Base-by-base conservation (phyloP, 2,797 vertebrate species). In the Bradypodion pumilum region DNA sequence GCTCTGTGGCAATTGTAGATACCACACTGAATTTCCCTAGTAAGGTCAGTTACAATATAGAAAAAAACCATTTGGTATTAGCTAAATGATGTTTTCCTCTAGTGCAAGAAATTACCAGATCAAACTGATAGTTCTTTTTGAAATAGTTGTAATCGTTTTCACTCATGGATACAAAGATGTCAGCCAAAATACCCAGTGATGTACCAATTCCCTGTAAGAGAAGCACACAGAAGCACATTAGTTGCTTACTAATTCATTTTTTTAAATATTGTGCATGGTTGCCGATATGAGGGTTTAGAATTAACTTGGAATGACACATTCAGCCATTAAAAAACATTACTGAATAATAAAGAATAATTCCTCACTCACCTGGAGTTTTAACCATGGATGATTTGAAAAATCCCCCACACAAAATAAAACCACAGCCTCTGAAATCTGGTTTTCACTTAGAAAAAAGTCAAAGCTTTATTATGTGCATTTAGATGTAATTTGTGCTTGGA, bases 111-210 rank as follows among this genome's bases (percentile, higher is more conserved):
- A 84, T 96, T 93, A 98, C 98, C 96, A 97, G 87, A 85, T 96
- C 93, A 85, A 93, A 92, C 37, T 97, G 91, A 72, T 93, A 91
- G 84, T 85, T 95, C 32, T 79, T 92, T 91, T 93, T 97, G 90
- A 98, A 98, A 70, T 88, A 88, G 2, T 85, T 70, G 60, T 98
- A 99, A 91, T 99, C 98, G 21, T 96, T 93, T 86, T 98, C 97
- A 84, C 94, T 98, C 98, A 99, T 99, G 75, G 98, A 99, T 83
- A 97, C 90, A 87, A 99, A 95, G 87, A 98, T 96, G 86, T 97
- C 97, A 81, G 98, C 98, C 91, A 99, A 89, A 82, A 98, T 94
- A 2, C 98, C 96, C 35, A 99, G 95, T 3, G 99, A 99, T 1
- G 97, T 97, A 80, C 98, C 97, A 89, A 99, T 97, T 66, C 98